Evolutionary conservation across 2,113 vertebrate genomes (phyloP), one percentile per base, ranked within the genome.

Genomic region (Rallus limicola): DNA sequence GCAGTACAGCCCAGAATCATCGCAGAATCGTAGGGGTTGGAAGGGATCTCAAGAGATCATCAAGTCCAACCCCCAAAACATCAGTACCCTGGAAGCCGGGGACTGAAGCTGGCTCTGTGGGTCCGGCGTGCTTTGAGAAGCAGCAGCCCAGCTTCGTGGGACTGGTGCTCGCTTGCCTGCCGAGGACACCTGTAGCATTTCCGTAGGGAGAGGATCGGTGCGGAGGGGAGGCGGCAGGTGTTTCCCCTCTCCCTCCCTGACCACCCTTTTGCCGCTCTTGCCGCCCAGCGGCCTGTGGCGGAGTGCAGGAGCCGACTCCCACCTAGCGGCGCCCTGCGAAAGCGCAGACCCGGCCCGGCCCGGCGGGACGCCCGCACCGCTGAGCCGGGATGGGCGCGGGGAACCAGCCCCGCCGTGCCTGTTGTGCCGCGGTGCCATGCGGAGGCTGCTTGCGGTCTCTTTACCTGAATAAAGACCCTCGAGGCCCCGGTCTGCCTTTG

Each of bases 71-170:
- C 44, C 17, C 44, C 44, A 46, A 19, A 46, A 46, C 44, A 19
- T 46, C 44, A 70, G 65, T 7, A 6, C 8, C 18, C 13, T 3
- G 33, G 1, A 8, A 42, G n/a, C 2, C 26, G 9, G 42, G n/a
- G 38, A 16, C 2, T 4, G 28, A 9, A 38, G 2, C 2, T 1
- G 62, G 13, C 26, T 10, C 1, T 18, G 1, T 2, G 1, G 13
- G 6, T 16, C 40, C 11, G 0, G 11, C 7, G 2, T 10, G 42
- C 14, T 4, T 25, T 5, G 77, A 2, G 38, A 1, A 28, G 67
- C 72, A 28, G 67, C 72, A 9, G 33, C n/a, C 42, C 33, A 7
- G 44, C 11, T 2, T 24, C 2, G 50, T 50, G 12, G 8, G 28
- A 8, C 23, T 4, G 19, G 4, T 4, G 14, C 9, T 21, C 16